Evolutionary conservation across 1,140 invertebrate genomes (phyloP), one percentile per base, ranked within the genome.

Genomic region (Drosophila repletoides): DNA sequence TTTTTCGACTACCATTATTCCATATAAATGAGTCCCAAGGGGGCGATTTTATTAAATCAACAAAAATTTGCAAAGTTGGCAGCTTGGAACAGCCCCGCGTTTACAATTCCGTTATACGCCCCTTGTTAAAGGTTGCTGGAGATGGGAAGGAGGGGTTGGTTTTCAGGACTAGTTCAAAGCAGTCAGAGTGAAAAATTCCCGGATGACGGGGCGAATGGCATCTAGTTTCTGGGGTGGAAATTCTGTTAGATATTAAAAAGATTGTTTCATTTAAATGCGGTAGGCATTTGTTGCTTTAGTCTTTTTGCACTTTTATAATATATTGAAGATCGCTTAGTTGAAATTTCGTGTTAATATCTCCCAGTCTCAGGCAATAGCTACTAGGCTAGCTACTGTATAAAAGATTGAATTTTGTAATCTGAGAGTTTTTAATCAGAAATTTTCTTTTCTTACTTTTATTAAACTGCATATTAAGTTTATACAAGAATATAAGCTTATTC

Each of bases 11-110:
- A 69, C 75, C 75, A 76, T 70, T 76, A 86, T 86, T 86, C 80
- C 80, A 86, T 80, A 83, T 77, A 76, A 89, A 79, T 88, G 88
- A 74, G 70, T 88, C 88, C 72, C 86, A 64, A 83, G 89, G 84
- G 81, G 86, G 88, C 70, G 72, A 89, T 89, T 88, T 88, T 81
- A 89, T 89, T 89, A 89, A 89, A 89, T 89, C 83, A 89, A 86
- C 81, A 88, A 72, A 88, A 87, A 87, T 81, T 88, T 83, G 83
- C 83, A 88, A 77, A 77, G 76, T 77, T 72, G 63, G 76, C 73
- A 69, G 75, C 76, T 59, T 71, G 56, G 71, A 79, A 56, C 63
- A 53, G 72, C 69, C 64, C 24, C 22, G 49, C 12, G 14, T 22
- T 22, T n/a, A n/a, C n/a, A n/a, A n/a, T 38, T 29, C 34, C 38